Evolutionary conservation across 2,888 invertebrate genomes (phyloP).

Genomic region (Mythimna albipuncta): DNA sequence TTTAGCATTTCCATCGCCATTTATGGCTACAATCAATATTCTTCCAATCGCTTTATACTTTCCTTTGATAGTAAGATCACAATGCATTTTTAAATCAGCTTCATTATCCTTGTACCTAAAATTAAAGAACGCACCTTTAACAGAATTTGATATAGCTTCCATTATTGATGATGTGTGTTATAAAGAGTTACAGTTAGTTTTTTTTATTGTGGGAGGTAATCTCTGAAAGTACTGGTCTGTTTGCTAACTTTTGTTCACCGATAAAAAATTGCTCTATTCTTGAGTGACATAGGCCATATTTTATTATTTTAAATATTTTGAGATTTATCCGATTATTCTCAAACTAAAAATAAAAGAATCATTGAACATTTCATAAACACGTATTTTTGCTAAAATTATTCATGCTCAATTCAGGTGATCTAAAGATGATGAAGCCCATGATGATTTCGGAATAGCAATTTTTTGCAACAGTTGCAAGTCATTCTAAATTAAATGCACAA

Average conservation of each 20-base stretch:
- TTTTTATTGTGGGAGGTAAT: background rate
- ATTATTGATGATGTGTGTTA: too few species aligned
- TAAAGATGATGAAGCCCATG: background rate
- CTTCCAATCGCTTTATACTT: constrained; percentile 78
- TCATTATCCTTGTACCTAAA: constrained; percentile 69
- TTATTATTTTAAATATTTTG: background rate
- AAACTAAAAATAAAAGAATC: too few species aligned
- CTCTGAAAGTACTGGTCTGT: too few species aligned
- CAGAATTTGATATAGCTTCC: background rate
- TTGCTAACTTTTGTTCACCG: too few species aligned
- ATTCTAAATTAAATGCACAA: background rate
- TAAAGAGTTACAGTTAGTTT: too few species aligned
- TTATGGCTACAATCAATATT: constrained; percentile 76
- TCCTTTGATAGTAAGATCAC: constrained; percentile 78
- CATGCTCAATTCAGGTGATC: background rate
- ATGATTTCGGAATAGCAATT: too few species aligned
- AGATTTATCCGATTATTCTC: background rate
- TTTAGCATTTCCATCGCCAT: constrained; percentile 82
- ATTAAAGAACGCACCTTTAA: constrained; percentile 22
- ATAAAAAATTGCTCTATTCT: too few species aligned
- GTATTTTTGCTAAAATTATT: background rate
- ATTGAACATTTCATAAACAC: too few species aligned
- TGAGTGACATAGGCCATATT: too few species aligned
- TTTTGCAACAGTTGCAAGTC: too few species aligned
- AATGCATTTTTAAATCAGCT: constrained; percentile 71